These are phyloP conservation scores for Amiota communis DNA, from an alignment of 2,888 invertebrate genomes.

Conservation along the genomic window DNA sequence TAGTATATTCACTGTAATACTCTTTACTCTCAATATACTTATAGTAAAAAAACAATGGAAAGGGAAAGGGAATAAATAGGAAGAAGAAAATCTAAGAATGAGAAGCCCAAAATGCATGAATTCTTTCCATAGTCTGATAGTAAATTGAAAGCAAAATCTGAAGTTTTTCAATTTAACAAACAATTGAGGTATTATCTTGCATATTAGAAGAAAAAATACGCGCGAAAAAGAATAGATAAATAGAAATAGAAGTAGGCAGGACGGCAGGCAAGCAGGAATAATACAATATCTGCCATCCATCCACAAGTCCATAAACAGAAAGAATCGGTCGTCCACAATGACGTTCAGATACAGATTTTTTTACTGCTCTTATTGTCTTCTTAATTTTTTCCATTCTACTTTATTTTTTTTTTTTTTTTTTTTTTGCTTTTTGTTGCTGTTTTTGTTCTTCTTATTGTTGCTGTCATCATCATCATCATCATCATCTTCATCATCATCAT, in stretches of 20 bases:
- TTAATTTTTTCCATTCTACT: too few species aligned
- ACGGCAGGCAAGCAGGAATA: background rate
- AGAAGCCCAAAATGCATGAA: too few species aligned
- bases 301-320: background rate
- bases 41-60: background rate
- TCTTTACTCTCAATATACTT: too few species aligned
- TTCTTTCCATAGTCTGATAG: too few species aligned
- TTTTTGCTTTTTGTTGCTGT: background rate
- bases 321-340: background rate
- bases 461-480: conserved; percentile 1
- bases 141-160: conserved; percentile 44
- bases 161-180: conserved; percentile 67
- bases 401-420: too few species aligned
- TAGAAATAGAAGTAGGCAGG: background rate
- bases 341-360: too few species aligned
- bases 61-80: background rate
- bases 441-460: background rate
- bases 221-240: background rate
- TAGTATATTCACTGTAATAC: too few species aligned
- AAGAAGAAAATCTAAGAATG: background rate
- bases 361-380: too few species aligned
- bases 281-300: too few species aligned
- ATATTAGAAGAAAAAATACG: conserved; percentile 21
- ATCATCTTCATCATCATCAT: background rate
- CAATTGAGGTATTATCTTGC: conserved; percentile 66